Evolutionary conservation across 2,888 invertebrate species (phyloP).

Genomic region (Acrobasis consociella): DNA sequence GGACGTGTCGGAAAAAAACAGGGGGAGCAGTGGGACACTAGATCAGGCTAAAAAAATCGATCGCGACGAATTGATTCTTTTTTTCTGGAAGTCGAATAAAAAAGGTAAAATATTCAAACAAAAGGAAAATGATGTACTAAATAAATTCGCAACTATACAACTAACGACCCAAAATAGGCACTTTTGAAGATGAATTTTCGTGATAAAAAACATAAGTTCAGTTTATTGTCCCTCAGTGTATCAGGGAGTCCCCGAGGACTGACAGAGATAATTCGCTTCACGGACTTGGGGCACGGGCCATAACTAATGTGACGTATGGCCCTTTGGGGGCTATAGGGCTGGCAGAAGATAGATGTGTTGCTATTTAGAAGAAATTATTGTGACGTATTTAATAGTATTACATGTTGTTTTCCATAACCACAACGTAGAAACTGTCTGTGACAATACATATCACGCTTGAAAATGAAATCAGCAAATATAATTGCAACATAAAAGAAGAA

Average conservation of each 20-base stretch:
- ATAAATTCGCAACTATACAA: constrained; percentile 15
- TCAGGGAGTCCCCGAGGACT: constrained; percentile 35
- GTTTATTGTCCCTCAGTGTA: constrained; percentile 41
- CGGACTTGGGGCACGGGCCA: constrained; percentile 43
- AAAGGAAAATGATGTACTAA: neutral
- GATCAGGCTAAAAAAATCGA: too few relatives aligned
- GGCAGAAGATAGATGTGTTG: constrained; percentile 23
- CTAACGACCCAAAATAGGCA: constrained; percentile 15
- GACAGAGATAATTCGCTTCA: constrained; percentile 50
- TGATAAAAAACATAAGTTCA: constrained; percentile 40
- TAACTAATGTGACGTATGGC: constrained; percentile 62
- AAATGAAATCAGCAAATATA: too few relatives aligned
- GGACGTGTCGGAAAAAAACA: too few relatives aligned
- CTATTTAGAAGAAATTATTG: neutral
- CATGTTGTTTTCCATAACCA: too few relatives aligned
- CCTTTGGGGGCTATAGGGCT: constrained; percentile 49
- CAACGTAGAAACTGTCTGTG: too few relatives aligned
- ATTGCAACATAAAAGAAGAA: too few relatives aligned
- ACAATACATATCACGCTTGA: too few relatives aligned
- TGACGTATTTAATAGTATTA: neutral
- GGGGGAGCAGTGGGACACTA: too few relatives aligned
- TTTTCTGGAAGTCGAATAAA: too few relatives aligned
- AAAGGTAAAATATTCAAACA: too few relatives aligned
- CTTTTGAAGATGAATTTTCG: constrained; percentile 18
- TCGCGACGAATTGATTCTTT: too few relatives aligned